phyloP scores from a whole-genome alignment of 2,797 vertebrate species.

The Taeniopygia guttata region DNA sequence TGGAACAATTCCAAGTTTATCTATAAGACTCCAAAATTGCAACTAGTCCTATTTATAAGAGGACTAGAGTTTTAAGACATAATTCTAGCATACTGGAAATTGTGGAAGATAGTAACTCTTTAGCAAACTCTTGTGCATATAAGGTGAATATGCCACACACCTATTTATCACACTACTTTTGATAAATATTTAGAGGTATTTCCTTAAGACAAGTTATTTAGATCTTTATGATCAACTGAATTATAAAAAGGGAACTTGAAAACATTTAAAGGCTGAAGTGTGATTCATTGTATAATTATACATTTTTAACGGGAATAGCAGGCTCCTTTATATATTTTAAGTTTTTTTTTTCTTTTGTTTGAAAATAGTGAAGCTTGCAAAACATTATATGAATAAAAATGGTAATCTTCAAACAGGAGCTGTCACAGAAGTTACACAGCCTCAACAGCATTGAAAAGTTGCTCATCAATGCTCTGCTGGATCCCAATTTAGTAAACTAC shows the following conservation, averaged over 20 bases:
- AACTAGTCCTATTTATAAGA: background rate
- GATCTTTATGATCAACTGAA: background rate
- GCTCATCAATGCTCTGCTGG: background rate
- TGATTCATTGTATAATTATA: background rate
- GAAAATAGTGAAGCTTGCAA: background rate
- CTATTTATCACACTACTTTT: background rate
- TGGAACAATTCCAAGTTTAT: background rate
- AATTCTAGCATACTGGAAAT: background rate
- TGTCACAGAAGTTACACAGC: background rate
- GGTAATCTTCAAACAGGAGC: background rate
- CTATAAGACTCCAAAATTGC: background rate
- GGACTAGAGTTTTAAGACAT: background rate
- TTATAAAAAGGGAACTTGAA: background rate
- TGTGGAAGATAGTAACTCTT: background rate
- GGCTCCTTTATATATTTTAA: background rate
- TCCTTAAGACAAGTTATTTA: background rate
- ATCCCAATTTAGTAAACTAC: background rate
- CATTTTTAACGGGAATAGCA: background rate
- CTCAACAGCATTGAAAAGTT: background rate
- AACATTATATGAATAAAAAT: background rate
- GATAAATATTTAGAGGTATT: background rate
- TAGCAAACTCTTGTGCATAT: background rate
- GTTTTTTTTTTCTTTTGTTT: background rate
- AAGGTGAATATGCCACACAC: background rate
- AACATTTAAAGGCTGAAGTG: background rate